Base-by-base conservation (phyloP, 2,888 invertebrate genomes). In the Eledona agricola region DNA sequence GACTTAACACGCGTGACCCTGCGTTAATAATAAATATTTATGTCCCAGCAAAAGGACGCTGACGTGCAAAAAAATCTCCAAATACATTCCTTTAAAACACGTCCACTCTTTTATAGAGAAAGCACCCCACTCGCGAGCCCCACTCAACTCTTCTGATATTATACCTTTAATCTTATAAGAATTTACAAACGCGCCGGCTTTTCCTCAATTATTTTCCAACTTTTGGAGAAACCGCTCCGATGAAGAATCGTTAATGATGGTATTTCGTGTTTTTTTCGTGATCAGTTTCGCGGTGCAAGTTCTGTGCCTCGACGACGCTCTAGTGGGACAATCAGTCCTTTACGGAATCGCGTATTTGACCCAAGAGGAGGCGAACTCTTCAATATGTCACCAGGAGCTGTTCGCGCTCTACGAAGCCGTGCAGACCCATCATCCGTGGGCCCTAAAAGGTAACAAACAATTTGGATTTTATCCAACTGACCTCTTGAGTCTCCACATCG, bases 391-490 rank as follows among this genome's bases (percentile, higher is more conserved):
- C 11, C 22, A 60, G 12, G 55, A 72, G 20, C 52, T 72, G 31
- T 17, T 46, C 2, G 29, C 45, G n/a, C 54, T 71, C n/a, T 59
- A 46, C 10, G 32, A 59, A n/a, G 70, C 61, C 1, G 56, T 70
- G 3, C 61, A 66, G n/a, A 40, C 49, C 5, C 49, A 55, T 9
- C 55, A 65, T 25, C 58, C 66, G 42, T 72, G 72, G 72, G 71
- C 68, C n/a, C 40, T 72, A 4, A 72, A 72, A 65, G 64, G 72
- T 72, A 58, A 58, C 12, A 10, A 20, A 4, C 2, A 13, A 40
- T 3, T 37, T 20, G 9, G 1, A 28, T 13, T 2, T 13, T 9
- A 13, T 15, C 1, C 3, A 28, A 28, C 10, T 6, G 7, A 9
- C 9, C 22, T 12, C 10, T 19, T 37, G 2, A 5, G 4, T 7